These are phyloP conservation scores for Cyanoderma ruficeps DNA, from an alignment of 2,113 vertebrate species.

Conservation along the genomic window DNA sequence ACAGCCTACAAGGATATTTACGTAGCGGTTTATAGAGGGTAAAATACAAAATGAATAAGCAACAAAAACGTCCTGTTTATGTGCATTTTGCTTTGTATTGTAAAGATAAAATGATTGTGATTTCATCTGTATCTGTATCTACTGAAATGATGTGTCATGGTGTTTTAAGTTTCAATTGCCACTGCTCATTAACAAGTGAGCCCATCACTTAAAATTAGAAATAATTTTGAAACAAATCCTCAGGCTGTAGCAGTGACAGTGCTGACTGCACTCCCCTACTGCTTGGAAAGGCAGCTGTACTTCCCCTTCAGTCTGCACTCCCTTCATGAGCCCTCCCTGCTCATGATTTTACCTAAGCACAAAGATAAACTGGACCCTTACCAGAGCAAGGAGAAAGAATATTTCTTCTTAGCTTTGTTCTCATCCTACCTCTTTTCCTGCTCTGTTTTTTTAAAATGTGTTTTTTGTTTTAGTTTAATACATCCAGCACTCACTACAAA, in stretches of 20 bases:
- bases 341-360: neutral
- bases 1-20: neutral
- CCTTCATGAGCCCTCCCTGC: neutral
- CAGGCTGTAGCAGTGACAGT: neutral
- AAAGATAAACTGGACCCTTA: neutral
- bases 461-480: neutral
- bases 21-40: neutral
- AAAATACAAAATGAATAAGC: neutral
- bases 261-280: neutral
- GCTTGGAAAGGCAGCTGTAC: neutral
- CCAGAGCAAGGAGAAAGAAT: neutral
- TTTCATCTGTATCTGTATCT: neutral
- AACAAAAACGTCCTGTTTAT: neutral
- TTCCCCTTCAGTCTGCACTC: neutral
- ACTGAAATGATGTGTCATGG: neutral
- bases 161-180: neutral
- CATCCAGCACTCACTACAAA: neutral
- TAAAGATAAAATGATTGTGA: neutral
- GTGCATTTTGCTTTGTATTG: neutral
- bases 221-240: neutral
- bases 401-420: neutral
- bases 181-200: neutral
- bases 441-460: neutral
- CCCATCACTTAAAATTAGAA: neutral
- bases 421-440: neutral